Base-by-base conservation (phyloP, 2,797 vertebrate genomes). In the Sebastes melanostomus region DNA sequence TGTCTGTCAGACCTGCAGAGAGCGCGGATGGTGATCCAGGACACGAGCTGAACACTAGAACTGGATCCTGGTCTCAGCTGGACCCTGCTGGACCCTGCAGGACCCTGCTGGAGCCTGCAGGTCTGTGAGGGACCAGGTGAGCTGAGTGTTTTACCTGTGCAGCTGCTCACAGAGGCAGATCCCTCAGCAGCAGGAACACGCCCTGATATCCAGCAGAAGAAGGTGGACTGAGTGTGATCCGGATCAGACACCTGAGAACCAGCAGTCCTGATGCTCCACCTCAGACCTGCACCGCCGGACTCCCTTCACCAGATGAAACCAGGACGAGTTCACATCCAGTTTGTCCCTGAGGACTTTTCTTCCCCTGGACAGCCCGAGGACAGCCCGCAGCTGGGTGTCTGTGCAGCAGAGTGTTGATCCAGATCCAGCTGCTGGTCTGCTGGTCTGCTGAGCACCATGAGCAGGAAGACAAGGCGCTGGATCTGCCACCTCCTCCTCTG, bases 381-480 rank as follows among this genome's bases (percentile, higher is more conserved):
- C 4, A 52, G 7, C 14, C 46, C 0, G 46, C 38, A n/a, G 46
- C 18, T n/a, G 18, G 46, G 16, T 8, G 46, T 52, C 16, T 0
- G 7, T 20, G 46, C 46, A 20, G 72, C 58, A 32, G 75, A 85
- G 70, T 68, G 6, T 14, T 52, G 3, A 75, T 25, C 54, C 90
- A 18, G 42, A 46, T 46, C 42, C 42, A 46, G 42, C 42, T 16
- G 42, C 42, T 18, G 42, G 42, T 38, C 42, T 46, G 42, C 42
- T 46, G 42, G 16, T 38, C 36, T 38, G 36, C 63, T 46, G 90
- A 94, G 93, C 95, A 97, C 93, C 96, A 98, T 98, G 97, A 97
- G 96, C 86, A 96, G 94, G 94, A 98, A 97, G 94, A 96, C 96
- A 71, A 96, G 97, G 89, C 96, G 96, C 83, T 98, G 97, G 96